Conservation (phyloP, 2,888 invertebrate species). For the Brassicogethes aeneus region DNA sequence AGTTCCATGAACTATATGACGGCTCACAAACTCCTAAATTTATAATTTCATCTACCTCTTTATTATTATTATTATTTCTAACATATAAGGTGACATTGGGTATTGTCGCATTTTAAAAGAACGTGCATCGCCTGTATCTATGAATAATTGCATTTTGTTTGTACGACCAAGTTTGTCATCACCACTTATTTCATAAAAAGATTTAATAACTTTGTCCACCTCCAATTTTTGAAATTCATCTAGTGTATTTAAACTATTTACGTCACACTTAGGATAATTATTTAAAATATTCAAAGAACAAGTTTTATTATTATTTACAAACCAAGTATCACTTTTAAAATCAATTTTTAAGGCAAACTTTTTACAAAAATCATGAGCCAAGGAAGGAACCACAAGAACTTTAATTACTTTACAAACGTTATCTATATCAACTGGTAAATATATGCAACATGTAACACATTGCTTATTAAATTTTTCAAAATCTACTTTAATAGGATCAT, state of each 20-base stretch:
- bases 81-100: too few relatives aligned
- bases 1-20: conserved; percentile 8
- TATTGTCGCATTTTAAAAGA: conserved; percentile 9
- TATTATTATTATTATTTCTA: too few relatives aligned
- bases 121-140: conserved; percentile 9
- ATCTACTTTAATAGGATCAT: too few relatives aligned
- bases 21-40: conserved; percentile 8
- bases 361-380: conserved; percentile 6
- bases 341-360: conserved; percentile 3
- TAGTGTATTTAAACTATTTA: neutral
- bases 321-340: conserved; percentile 2
- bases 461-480: too few relatives aligned
- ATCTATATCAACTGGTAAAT: neutral
- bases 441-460: conserved; percentile 1
- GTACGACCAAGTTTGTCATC: conserved; percentile 11
- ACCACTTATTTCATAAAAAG: conserved; percentile 8
- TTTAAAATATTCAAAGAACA: too few relatives aligned
- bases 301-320: neutral
- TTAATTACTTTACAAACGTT: conserved; percentile 4
- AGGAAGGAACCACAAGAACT: conserved; percentile 4
- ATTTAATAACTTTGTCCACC: conserved; percentile 7
- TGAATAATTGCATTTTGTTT: conserved; percentile 6
- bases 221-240: neutral
- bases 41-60: conserved; percentile 11
- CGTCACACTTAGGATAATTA: neutral